A percentile compares a stretch with the other conserved stretches of the same genome.
Conservation (phyloP, 2,113 vertebrate species). For the Melozone crissalis region DNA sequence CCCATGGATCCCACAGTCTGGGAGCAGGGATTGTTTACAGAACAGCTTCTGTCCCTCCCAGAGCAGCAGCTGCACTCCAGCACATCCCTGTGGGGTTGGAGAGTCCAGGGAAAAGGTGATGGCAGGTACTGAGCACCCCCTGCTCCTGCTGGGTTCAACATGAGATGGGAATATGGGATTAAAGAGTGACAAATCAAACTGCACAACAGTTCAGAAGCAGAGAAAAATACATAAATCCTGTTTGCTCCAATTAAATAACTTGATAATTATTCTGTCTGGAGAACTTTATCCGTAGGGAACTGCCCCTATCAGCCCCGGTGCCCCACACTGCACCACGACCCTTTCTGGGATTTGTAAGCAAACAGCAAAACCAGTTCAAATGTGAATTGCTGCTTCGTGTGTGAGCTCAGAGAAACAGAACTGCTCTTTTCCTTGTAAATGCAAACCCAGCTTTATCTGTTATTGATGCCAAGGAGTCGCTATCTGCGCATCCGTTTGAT, state of each 20-base stretch:
- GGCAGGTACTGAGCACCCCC: not conserved
- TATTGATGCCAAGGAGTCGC: not conserved
- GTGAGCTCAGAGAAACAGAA: not conserved
- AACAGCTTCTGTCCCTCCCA: not conserved
- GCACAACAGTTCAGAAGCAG: not conserved
- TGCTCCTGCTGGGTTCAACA: rapidly evolving
- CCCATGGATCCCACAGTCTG: not conserved
- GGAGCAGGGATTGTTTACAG: rapidly evolving
- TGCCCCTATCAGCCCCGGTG: not conserved
- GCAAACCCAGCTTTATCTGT: not conserved
- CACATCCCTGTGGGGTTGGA: not conserved
- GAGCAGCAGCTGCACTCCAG: not conserved
- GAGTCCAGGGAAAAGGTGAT: rapidly evolving
- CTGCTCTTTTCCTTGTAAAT: not conserved
- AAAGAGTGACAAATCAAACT: not conserved
- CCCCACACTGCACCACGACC: rapidly evolving
- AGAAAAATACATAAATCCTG: not conserved
- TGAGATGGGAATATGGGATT: not conserved
- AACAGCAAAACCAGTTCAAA: not conserved
- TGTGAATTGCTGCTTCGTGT: rapidly evolving
- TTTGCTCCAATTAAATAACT: not conserved
- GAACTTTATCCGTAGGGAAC: not conserved
- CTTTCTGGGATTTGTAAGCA: not conserved
- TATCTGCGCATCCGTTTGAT: not conserved
- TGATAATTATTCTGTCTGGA: not conserved